Evolutionary conservation across 1,140 invertebrate species (phyloP), one percentile per base, ranked within the genome.

Genomic region (Lineus longissimus): DNA sequence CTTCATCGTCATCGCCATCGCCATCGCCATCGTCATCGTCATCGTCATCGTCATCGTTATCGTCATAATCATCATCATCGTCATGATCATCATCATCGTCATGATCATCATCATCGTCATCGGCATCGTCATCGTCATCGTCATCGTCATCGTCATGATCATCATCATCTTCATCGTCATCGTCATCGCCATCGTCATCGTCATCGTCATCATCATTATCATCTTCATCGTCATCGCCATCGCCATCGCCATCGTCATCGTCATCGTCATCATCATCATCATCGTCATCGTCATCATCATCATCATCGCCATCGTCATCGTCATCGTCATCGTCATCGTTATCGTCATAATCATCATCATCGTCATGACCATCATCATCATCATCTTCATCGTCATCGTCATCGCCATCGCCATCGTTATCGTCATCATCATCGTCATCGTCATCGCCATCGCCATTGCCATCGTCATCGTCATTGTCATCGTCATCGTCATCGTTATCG

Each of bases 121-220:
- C n/a, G n/a, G n/a, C n/a, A n/a, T n/a, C n/a, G n/a, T n/a, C n/a
- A n/a, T n/a, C n/a, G n/a, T n/a, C n/a, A n/a, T n/a, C n/a, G n/a
- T n/a, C n/a, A n/a, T n/a, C n/a, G n/a, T n/a, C n/a, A n/a, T n/a
- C n/a, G n/a, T n/a, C n/a, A n/a, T n/a, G n/a, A n/a, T n/a, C n/a
- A n/a, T n/a, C n/a, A n/a, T n/a, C n/a, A n/a, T n/a, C n/a, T n/a
- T n/a, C n/a, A n/a, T n/a, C n/a, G n/a, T n/a, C n/a, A n/a, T n/a
- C n/a, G n/a, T n/a, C 40, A 43, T 43, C 40, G n/a, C n/a, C 40
- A 43, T 43, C 40, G n/a, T 43, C 40, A 43, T 43, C 40, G n/a
- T 43, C 40, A 43, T 43, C 40, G n/a, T 43, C 40, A 43, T 43
- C 40, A 43, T 43, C 40, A 43, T 43, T n/a, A 43, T 43, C 40